These are phyloP conservation scores for Vimba vimba DNA, from an alignment of 2,113 vertebrate genomes.

Conservation along the genomic window DNA sequence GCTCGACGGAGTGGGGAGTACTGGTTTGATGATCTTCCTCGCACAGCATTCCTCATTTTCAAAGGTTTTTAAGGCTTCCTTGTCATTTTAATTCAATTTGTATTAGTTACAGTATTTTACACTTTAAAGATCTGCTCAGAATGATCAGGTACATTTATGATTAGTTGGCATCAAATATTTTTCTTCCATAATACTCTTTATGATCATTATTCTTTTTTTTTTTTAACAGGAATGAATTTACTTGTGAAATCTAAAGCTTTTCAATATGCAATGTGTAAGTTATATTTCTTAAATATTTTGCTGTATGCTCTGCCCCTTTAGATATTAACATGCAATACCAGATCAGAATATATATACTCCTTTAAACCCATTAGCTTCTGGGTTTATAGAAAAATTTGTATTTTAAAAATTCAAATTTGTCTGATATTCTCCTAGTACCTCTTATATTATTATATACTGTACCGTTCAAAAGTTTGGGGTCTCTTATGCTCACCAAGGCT, in stretches of 20 bases:
- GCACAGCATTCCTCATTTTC: constrained; percentile 94
- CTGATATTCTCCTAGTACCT: neutral
- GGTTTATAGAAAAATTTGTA: neutral
- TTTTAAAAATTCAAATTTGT: neutral
- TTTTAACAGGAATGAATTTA: constrained; percentile 88
- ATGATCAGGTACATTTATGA: neutral
- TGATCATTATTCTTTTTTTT: constrained; percentile 22
- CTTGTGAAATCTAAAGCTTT: constrained; percentile 93
- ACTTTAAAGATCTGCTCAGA: neutral
- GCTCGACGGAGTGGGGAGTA: constrained; percentile 88
- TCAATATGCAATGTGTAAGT: constrained; percentile 97
- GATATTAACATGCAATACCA: neutral
- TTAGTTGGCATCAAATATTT: neutral
- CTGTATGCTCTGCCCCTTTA: neutral
- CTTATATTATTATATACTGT: neutral
- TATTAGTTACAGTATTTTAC: neutral
- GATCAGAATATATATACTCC: neutral
- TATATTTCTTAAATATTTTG: neutral
- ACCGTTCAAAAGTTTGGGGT: neutral
- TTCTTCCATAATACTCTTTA: neutral
- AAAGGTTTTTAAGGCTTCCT: constrained; percentile 77
- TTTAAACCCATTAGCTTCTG: neutral
- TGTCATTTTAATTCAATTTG: neutral
- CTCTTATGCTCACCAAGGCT: neutral
- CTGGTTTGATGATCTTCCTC: constrained; percentile 96